Conservation (phyloP, 2,113 vertebrate species). For the Perognathus longimembris region DNA sequence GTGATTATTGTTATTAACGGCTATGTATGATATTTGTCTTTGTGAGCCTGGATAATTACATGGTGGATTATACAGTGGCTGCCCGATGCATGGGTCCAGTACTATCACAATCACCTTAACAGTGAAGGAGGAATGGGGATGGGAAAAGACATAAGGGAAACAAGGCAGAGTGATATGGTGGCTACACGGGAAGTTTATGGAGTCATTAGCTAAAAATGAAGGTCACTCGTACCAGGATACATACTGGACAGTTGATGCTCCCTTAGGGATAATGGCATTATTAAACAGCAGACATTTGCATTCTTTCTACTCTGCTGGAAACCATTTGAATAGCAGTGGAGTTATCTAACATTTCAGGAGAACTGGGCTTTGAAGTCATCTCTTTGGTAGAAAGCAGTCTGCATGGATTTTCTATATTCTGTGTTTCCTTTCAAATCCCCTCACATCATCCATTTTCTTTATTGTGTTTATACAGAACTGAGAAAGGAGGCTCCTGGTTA, state of each 20-base stretch:
- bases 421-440: neutral
- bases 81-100: neutral
- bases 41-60: too few relatives aligned
- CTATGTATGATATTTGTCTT: too few relatives aligned
- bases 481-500: neutral
- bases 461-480: neutral
- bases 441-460: neutral
- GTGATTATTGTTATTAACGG: too few relatives aligned
- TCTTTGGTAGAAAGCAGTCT: neutral
- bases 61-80: too few relatives aligned
- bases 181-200: neutral
- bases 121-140: neutral
- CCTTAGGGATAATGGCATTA: neutral
- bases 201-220: neutral
- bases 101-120: neutral
- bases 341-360: neutral
- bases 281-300: neutral
- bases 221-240: neutral
- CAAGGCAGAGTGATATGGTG: neutral
- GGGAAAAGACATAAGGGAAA: neutral
- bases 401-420: neutral
- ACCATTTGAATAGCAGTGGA: neutral
- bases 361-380: conserved; percentile 30
- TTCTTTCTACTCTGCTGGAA: neutral
- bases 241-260: neutral